A percentile compares a stretch with the other conserved stretches of the same genome.
Evolutionary conservation across 2,888 invertebrate genomes (phyloP).

Genomic region (Melolontha melolontha): DNA sequence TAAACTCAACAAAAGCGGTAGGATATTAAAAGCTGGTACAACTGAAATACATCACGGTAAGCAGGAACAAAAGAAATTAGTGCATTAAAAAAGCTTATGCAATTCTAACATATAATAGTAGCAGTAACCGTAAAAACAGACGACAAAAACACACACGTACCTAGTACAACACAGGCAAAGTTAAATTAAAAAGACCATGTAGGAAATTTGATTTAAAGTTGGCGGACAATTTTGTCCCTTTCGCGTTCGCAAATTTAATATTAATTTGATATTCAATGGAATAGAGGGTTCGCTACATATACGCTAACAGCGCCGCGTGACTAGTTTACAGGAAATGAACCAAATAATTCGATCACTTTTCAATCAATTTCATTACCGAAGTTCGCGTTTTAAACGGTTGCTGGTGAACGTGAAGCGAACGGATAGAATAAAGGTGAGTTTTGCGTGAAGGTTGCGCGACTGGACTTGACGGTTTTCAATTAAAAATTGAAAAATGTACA

Average conservation of each 20-base stretch:
- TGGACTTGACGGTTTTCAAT: conserved; percentile 10
- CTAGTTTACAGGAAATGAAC: conserved; percentile 20
- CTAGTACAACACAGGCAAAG: no score
- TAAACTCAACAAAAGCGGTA: no score
- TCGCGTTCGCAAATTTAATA: neutral
- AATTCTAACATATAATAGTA: no score
- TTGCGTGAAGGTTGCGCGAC: conserved; percentile 1
- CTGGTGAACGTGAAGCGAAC: neutral
- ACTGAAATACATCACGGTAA: no score
- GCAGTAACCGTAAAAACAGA: no score
- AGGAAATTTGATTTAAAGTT: no score
- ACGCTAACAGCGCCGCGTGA: conserved; percentile 2
- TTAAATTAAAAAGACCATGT: no score
- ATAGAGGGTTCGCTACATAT: neutral
- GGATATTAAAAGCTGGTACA: no score
- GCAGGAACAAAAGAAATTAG: no score
- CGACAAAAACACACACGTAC: no score
- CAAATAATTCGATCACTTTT: conserved; percentile 31
- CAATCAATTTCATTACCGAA: conserved; percentile 28
- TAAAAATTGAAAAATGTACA: conserved; percentile 9
- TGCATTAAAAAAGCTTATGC: no score
- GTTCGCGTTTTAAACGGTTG: conserved; percentile 1
- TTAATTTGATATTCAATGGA: conserved; percentile 14
- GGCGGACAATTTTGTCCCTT: no score
- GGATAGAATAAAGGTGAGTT: neutral